Conservation (phyloP, 2,113 vertebrate genomes). For the Mustelus asterias region DNA sequence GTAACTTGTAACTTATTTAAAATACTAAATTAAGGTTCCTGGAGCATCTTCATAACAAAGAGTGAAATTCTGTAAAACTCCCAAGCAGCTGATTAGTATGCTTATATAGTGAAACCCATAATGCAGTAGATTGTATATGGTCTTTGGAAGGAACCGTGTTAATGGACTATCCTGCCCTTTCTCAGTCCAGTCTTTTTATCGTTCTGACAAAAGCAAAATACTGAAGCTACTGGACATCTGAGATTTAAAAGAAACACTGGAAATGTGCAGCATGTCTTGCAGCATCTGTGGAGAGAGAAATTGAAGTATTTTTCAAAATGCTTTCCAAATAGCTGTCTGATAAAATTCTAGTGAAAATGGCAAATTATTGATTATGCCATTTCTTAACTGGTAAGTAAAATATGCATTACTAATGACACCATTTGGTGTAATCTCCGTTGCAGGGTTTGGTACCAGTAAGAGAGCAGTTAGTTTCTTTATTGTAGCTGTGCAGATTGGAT, state of each 20-base stretch:
- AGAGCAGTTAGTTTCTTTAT: neutral
- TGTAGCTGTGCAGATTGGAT: neutral
- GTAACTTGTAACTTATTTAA: neutral
- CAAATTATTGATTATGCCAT: neutral
- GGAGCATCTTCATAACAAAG: neutral
- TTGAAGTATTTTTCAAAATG: too few relatives aligned
- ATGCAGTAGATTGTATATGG: neutral
- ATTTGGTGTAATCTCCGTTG: neutral
- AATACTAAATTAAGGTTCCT: neutral
- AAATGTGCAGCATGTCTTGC: neutral
- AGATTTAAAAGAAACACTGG: neutral
- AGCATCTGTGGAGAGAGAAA: neutral
- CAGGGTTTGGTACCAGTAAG: neutral
- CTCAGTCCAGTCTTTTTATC: neutral
- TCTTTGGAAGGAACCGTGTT: neutral
- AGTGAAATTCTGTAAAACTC: neutral
- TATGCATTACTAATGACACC: neutral
- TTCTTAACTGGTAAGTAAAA: constrained; percentile 1
- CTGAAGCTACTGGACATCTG: neutral
- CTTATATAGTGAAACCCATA: neutral
- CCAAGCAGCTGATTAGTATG: neutral
- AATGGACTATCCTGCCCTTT: neutral
- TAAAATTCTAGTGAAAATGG: neutral
- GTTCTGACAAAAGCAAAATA: neutral
- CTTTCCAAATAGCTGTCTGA: too few relatives aligned